These are phyloP conservation scores for Gallirallus australis DNA, from an alignment of 2,797 vertebrate species.

Conservation along the genomic window DNA sequence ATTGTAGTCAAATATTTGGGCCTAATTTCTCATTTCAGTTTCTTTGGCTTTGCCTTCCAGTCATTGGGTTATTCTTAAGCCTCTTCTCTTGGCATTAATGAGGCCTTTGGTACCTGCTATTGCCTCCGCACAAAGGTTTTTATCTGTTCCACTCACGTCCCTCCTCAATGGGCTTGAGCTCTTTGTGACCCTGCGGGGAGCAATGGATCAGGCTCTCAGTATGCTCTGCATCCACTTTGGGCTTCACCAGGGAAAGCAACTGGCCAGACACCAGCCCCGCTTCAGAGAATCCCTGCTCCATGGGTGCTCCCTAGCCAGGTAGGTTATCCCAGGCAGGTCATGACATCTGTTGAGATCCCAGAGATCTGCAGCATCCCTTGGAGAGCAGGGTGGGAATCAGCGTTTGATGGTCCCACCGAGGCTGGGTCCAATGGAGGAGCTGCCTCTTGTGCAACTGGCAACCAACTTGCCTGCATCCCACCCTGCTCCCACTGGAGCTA, in stretches of 20 bases:
- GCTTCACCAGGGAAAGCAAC: background rate
- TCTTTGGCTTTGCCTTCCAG: background rate
- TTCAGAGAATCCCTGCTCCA: background rate
- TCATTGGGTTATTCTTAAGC: background rate
- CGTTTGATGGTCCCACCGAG: background rate
- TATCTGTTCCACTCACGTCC: slow-evolving; percentile 2
- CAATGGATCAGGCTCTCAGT: background rate
- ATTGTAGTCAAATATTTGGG: background rate
- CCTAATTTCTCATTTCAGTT: background rate
- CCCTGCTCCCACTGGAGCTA: background rate
- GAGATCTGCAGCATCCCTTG: background rate
- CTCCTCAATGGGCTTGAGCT: background rate
- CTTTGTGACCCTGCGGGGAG: background rate
- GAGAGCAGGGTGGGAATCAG: background rate
- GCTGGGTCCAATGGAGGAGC: background rate
- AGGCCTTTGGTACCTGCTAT: background rate
- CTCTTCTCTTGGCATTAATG: background rate
- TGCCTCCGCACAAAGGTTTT: slow-evolving; percentile 34
- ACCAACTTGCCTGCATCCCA: background rate
- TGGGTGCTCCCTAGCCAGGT: background rate
- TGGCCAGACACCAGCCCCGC: background rate
- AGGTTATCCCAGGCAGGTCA: background rate
- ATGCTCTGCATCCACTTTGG: background rate
- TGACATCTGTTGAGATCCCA: background rate
- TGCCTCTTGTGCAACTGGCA: background rate